These are phyloP conservation scores for Anomalospiza imberbis DNA, from an alignment of 2,797 vertebrate genomes.

Conservation along the genomic window DNA sequence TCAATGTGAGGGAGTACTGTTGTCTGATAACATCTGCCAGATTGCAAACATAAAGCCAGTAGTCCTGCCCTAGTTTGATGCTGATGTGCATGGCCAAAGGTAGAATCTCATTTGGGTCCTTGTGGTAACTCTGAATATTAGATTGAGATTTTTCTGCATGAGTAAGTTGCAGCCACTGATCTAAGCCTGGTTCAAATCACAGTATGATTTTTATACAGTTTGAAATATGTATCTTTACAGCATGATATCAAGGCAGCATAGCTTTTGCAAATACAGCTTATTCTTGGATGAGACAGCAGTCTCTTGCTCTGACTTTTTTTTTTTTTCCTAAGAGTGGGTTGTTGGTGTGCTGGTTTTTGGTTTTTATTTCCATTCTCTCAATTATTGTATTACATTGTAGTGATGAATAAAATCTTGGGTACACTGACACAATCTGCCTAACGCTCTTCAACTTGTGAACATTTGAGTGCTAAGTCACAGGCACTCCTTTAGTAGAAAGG, in stretches of 20 bases:
- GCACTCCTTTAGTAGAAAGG: not conserved
- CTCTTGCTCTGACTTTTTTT: not conserved
- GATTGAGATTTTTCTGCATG: not conserved
- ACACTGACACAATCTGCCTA: not conserved
- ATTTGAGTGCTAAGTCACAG: not conserved
- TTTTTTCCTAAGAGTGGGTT: not conserved
- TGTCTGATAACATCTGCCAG: not conserved
- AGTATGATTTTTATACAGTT: not conserved
- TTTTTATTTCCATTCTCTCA: not conserved
- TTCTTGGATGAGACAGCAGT: not conserved
- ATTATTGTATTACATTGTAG: not conserved
- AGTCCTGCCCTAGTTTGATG: not conserved
- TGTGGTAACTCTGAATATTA: not conserved
- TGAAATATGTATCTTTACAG: not conserved
- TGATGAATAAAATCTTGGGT: not conserved
- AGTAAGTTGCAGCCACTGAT: not conserved
- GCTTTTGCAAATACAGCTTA: not conserved
- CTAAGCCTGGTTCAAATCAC: not conserved
- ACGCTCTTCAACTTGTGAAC: not conserved
- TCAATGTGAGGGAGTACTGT: not conserved
- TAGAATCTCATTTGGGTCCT: not conserved
- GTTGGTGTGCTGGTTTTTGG: not conserved
- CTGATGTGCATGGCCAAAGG: not conserved
- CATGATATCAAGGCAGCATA: not conserved
- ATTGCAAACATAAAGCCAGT: rapidly evolving